Base-by-base conservation (phyloP, 2,888 invertebrate genomes). In the Heteromurus nitidus region DNA sequence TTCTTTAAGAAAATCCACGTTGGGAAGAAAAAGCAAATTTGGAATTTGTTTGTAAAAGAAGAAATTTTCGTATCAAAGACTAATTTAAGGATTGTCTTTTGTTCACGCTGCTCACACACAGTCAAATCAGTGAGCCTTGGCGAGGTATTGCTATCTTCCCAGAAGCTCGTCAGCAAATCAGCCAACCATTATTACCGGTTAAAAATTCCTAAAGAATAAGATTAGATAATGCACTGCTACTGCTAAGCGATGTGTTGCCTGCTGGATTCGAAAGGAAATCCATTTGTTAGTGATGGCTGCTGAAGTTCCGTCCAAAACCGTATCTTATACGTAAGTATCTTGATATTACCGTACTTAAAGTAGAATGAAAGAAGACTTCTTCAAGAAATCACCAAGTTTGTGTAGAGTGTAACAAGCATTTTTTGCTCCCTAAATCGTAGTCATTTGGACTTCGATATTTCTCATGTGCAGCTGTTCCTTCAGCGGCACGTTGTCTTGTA, bases 91-190 rank as follows among this genome's bases (percentile, higher is more conserved):
- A n/a, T n/a, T n/a, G n/a, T n/a, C n/a, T 60, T 55, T 60, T 60
- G 30, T 60, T 30, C 62, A 62, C 55, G 5, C 55, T 50, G 36
- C 36, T 36, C 36, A 11, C 55, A 55, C 55, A 22, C 3, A 22
- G 20, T 30, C 16, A 7, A 31, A 7, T 62, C 62, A 31, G 30
- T 62, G 20, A 31, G 62, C 18, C 24, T 22, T 44, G 20, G 18
- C 44, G 20, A 26, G 44, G 22, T 55, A 47, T 47, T n/a, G 36
- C 5, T 36, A 47, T n/a, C 42, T 44, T 65, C 44, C 44, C 65
- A 65, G 24, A 42, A 18, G 1, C 65, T 65, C 42, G 24, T 65
- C 65, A 44, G 65, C 65, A 65, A 65, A 65, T 65, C 65, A 65
- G 44, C 65, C 31, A 65, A 65, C 65, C 65, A 28, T 65, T 26